Base-by-base conservation (phyloP, 2,113 vertebrate species). In the Indicator indicator region DNA sequence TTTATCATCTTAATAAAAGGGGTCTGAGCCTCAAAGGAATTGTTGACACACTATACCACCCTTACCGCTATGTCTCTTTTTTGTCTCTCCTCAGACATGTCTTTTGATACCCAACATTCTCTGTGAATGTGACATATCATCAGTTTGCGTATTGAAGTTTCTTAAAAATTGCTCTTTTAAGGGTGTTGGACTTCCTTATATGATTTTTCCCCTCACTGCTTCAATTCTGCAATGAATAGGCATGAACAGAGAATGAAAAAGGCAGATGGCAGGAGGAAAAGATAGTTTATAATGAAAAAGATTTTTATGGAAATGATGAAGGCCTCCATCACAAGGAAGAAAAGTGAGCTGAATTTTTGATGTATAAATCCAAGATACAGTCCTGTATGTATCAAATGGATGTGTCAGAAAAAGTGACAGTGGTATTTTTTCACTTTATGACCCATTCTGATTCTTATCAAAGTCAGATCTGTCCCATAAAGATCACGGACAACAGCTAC, bases 401-500 rank as follows among this genome's bases (percentile, higher is more conserved):
- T 89, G 76, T 91, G 95, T 95, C 95, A 96, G 72, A 86, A 96
- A 96, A 96, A 92, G 26, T 95, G 94, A 96, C 93, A 95, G 87
- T 88, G 82, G 82, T 68, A 86, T 93, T 96, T 95, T 95, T 94
- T 95, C 89, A 95, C 36, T 96, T 83, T 71, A 86, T 92, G 93
- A 96, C 84, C 87, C 82, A 93, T 30, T 91, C 26, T 74, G 82
- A 71, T 89, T 89, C 79, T 81, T 93, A 91, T 78, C 95, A 93
- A 95, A 96, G 89, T 95, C 94, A 96, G 72, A 93, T 90, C 73
- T 52, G 16, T 54, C 89, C 88, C 63, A 59, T 86, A 91, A 94
- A 79, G 58, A 86, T 81, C 80, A 78, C 46, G 69, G 91, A 72
- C 90, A 90, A 72, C 9, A 3, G 54, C 73, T 69, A 90, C 85